Percentiles rank a stretch among this genome's conserved stretches.
These are phyloP conservation scores for Neodiprion fabricii DNA, from an alignment of 1,140 invertebrate species.

Conservation along the genomic window DNA sequence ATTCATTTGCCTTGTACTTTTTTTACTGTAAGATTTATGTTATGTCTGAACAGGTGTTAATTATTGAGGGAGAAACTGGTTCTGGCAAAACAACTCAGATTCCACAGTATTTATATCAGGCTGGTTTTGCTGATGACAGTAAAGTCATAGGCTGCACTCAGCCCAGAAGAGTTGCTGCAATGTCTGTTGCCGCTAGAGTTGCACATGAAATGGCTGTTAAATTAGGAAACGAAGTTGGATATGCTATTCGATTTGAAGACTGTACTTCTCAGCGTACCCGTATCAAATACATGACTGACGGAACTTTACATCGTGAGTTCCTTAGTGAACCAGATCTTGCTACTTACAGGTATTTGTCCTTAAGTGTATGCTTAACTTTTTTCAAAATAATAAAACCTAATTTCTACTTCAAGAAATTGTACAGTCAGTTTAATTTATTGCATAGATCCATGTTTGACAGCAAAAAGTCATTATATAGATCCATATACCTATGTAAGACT, in stretches of 20 bases:
- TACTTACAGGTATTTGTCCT: constrained; percentile 72
- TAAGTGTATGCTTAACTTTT: constrained; percentile 9
- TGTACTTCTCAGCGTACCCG: constrained; percentile 96
- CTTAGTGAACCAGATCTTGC: constrained; percentile 95
- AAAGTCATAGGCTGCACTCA: constrained; percentile 76
- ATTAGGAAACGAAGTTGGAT: constrained; percentile 99
- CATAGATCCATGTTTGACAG: background rate
- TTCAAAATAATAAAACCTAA: background rate
- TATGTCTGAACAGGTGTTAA: constrained; percentile 69
- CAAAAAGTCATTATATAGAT: no score
- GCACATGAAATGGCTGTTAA: constrained; percentile 99
- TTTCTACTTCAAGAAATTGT: background rate
- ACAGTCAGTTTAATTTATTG: background rate
- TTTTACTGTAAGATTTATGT: constrained; percentile 14
- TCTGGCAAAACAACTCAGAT: constrained; percentile 99
- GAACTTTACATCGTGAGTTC: constrained; percentile 97
- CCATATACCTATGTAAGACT: no score
- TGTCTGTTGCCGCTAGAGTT: constrained; percentile 98
- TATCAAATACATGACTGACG: constrained; percentile 99
- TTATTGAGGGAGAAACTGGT: constrained; percentile 98
- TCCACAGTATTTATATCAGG: constrained; percentile 95
- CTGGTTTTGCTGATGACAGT: constrained; percentile 83
- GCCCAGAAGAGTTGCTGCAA: constrained; percentile 96
- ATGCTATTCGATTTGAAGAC: constrained; percentile 99
- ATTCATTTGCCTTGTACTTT: background rate